phyloP scores from a whole-genome alignment of 2,113 vertebrate genomes.

The Clarias macrocephalus region DNA sequence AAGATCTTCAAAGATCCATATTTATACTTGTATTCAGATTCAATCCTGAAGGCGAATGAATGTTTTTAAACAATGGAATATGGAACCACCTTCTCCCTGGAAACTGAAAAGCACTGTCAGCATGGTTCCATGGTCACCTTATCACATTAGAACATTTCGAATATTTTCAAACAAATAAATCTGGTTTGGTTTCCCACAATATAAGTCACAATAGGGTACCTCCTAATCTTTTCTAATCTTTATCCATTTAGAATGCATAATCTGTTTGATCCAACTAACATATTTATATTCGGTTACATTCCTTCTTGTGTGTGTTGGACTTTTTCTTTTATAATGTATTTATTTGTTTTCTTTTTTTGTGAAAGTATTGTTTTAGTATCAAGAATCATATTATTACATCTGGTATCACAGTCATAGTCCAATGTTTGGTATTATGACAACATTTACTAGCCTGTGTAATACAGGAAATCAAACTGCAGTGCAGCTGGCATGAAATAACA shows the following conservation, averaged over 20 bases:
- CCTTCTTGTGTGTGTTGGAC: neutral
- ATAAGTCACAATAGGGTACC: neutral
- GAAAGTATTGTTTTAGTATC: neutral
- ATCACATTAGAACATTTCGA: neutral
- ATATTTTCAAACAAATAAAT: neutral
- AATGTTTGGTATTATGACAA: neutral
- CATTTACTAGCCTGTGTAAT: neutral
- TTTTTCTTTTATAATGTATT: neutral
- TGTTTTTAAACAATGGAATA: neutral
- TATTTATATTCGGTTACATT: neutral
- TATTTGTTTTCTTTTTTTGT: neutral
- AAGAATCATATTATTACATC: neutral
- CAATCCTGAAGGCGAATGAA: neutral
- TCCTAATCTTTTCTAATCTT: neutral
- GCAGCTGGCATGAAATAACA: neutral
- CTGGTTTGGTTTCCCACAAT: neutral
- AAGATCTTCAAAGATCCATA: neutral
- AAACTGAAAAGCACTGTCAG: neutral
- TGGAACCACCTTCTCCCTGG: neutral
- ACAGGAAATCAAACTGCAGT: constrained; percentile 5
- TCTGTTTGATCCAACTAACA: neutral
- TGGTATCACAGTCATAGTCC: neutral
- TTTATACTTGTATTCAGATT: neutral
- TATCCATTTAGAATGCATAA: neutral
- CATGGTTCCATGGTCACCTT: neutral